phyloP scores from a whole-genome alignment of 2,797 vertebrate genomes.

The Notamacropus eugenii region DNA sequence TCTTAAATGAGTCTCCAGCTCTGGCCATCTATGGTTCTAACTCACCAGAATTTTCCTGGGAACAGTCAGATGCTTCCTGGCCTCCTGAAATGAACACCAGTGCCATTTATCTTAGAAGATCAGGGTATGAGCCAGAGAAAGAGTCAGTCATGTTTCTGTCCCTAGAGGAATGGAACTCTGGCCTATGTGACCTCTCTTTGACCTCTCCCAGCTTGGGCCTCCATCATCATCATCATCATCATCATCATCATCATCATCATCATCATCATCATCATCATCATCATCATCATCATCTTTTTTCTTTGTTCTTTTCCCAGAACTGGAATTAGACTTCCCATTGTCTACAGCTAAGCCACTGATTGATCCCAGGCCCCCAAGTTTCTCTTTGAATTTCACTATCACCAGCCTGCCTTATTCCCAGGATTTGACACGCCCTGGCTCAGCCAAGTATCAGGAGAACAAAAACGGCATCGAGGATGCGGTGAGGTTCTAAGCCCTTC shows the following conservation, averaged over 20 bases:
- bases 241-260: not conserved
- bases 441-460: constrained; percentile 21
- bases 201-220: not conserved
- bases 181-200: not conserved
- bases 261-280: too few species aligned
- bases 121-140: not conserved
- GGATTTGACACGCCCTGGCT: constrained; percentile 30
- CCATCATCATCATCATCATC: too few species aligned
- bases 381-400: constrained; percentile 76
- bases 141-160: not conserved
- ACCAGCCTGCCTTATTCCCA: constrained; percentile 73
- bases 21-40: not conserved
- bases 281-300: not conserved
- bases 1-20: not conserved
- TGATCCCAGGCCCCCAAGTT: constrained; percentile 36
- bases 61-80: not conserved
- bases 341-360: constrained; percentile 19
- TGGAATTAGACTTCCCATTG: not conserved
- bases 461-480: constrained; percentile 69
- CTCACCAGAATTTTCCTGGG: not conserved
- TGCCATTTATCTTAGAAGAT: not conserved
- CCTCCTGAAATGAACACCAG: not conserved
- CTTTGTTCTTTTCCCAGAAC: constrained; percentile 54
- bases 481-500: constrained; percentile 61
- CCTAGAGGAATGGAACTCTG: not conserved